Percentiles rank a stretch among this genome's conserved stretches.
phyloP scores from a whole-genome alignment of 2,888 invertebrate species.

The Drosophila phalerata region DNA sequence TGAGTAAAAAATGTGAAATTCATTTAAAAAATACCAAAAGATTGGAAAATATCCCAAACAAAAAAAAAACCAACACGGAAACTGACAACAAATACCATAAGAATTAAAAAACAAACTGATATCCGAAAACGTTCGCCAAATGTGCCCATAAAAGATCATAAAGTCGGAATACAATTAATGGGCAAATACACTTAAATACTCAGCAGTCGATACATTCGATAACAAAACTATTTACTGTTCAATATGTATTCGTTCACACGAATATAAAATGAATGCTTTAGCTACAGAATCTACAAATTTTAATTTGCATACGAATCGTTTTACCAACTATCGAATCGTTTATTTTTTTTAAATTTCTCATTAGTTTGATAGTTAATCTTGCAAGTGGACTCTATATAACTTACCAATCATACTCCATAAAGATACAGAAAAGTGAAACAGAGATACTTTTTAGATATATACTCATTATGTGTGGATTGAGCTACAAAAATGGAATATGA shows the following conservation, averaged over 20 bases:
- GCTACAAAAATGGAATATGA: slow-evolving; percentile 18
- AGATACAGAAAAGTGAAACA: background rate
- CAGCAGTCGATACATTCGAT: slow-evolving; percentile 27
- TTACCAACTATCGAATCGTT: slow-evolving; percentile 23
- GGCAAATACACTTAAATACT: slow-evolving; percentile 32
- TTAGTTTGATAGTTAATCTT: slow-evolving; percentile 16
- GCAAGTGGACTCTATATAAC: slow-evolving; percentile 25
- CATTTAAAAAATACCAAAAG: slow-evolving; percentile 71
- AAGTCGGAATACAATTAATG: slow-evolving; percentile 18
- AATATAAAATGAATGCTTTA: background rate
- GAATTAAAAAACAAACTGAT: slow-evolving; percentile 1
- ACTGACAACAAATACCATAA: slow-evolving; percentile 6
- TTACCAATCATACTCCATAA: slow-evolving; percentile 14
- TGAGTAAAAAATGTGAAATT: slow-evolving; percentile 67
- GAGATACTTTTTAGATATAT: slow-evolving; percentile 20
- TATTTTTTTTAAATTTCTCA: slow-evolving; percentile 19
- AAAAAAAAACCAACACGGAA: slow-evolving; percentile 5
- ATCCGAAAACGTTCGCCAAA: slow-evolving; percentile 43
- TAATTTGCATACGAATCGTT: slow-evolving; percentile 21
- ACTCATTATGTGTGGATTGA: slow-evolving; percentile 33
- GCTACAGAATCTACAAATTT: slow-evolving; percentile 5
- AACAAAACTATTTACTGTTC: slow-evolving; percentile 23
- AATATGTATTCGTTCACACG: slow-evolving; percentile 33
- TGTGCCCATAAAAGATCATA: slow-evolving; percentile 39
- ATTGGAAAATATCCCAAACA: slow-evolving; percentile 30